Evolutionary conservation across 1,140 invertebrate species (phyloP).

Genomic region (Homarus americanus): DNA sequence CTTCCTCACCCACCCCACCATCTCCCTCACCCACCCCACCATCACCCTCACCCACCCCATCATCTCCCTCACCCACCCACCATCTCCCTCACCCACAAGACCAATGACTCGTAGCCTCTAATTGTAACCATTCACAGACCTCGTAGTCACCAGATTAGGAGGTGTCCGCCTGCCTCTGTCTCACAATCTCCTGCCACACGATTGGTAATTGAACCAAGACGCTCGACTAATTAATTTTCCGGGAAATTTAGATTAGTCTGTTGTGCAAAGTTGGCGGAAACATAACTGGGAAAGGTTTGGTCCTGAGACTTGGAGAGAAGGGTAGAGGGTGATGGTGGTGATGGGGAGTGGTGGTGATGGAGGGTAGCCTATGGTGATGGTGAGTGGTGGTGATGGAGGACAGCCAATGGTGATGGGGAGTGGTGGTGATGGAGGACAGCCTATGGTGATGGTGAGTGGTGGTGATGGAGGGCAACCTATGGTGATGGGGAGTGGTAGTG

Average conservation of each 20-base stretch:
- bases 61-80: too few species aligned
- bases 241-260: conserved; percentile 8
- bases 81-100: background rate
- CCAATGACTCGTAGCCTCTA: background rate
- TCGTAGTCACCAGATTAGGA: background rate
- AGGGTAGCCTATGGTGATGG: background rate
- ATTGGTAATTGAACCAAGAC: background rate
- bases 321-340: too few species aligned
- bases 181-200: background rate
- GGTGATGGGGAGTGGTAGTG: too few species aligned
- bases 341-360: too few species aligned
- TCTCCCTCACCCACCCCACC: too few species aligned
- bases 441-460: too few species aligned
- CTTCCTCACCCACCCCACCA: too few species aligned
- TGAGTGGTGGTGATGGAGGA: background rate
- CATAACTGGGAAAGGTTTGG: background rate
- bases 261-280: background rate
- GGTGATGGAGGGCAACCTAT: too few species aligned
- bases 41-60: too few species aligned
- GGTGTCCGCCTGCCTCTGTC: background rate
- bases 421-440: too few species aligned
- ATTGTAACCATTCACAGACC: background rate
- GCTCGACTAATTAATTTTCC: background rate
- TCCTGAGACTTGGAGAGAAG: background rate
- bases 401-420: background rate